Evolutionary conservation across 2,113 vertebrate species (phyloP).

Genomic region (Oryzias woworae): DNA sequence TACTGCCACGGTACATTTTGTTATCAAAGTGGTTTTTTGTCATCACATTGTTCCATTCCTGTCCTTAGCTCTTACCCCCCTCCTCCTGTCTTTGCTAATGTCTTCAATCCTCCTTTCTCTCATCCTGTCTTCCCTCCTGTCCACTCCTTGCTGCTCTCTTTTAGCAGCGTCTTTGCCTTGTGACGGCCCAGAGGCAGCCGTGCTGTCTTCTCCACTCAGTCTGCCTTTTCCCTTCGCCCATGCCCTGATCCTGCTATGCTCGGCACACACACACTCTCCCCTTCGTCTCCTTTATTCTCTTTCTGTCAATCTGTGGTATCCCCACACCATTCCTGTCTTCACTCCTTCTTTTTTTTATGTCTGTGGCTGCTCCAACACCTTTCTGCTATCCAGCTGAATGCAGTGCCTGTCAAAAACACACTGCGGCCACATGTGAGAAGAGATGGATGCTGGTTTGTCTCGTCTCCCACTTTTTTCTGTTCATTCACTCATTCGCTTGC

Average conservation of each 20-base stretch:
- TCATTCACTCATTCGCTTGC: conserved; percentile 10
- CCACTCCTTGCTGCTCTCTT: conserved; percentile 51
- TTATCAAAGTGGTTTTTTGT: conserved; percentile 14
- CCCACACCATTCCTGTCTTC: conserved; percentile 37
- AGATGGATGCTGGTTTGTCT: conserved; percentile 1
- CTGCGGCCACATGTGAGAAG: conserved; percentile 3
- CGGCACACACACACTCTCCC: conserved; percentile 19
- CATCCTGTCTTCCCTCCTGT: conserved; percentile 17
- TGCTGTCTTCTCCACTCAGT: conserved; percentile 69
- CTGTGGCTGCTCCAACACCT: conserved; percentile 30
- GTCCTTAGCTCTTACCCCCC: conserved; percentile 32
- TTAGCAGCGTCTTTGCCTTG: conserved; percentile 66
- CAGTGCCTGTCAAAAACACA: conserved; percentile 44
- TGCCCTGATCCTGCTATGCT: conserved; percentile 62
- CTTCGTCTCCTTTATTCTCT: conserved; percentile 15
- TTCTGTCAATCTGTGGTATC: conserved; percentile 25
- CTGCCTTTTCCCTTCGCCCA: conserved; percentile 53
- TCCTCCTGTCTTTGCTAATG: conserved; percentile 7
- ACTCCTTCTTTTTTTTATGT: conserved; percentile 6
- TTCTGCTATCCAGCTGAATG: conserved; percentile 39
- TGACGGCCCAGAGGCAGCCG: conserved; percentile 69
- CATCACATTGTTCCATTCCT: conserved; percentile 1
- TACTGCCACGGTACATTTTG: conserved; percentile 9
- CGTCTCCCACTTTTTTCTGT: background rate
- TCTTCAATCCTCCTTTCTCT: conserved; percentile 31